phyloP scores from a whole-genome alignment of 2,113 vertebrate species.

The Chionomys nivalis region DNA sequence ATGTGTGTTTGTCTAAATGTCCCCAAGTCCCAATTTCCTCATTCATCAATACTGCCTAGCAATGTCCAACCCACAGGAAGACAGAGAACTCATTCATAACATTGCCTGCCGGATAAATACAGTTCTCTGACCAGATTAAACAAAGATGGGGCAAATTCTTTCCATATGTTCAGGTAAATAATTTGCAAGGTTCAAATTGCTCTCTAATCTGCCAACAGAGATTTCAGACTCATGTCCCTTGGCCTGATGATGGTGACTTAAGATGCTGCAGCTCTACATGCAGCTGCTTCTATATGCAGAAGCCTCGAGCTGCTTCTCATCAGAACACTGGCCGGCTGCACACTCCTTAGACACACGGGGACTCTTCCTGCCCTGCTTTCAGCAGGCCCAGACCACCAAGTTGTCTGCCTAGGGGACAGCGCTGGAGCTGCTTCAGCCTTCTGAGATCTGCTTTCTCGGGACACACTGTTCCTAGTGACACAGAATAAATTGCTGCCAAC shows the following conservation, averaged over 20 bases:
- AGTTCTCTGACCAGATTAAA: constrained; percentile 34
- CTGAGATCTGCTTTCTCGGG: not conserved
- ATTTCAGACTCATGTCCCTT: constrained; percentile 50
- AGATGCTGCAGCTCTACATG: not conserved
- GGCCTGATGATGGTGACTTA: constrained; percentile 20
- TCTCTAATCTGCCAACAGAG: constrained; percentile 57
- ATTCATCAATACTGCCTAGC: not conserved
- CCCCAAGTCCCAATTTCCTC: not conserved
- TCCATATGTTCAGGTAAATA: constrained; percentile 62
- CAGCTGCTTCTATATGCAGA: not conserved
- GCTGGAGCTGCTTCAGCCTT: not conserved
- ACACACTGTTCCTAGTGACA: not conserved
- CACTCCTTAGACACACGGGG: not conserved
- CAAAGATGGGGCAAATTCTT: constrained; percentile 54
- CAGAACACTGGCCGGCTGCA: not conserved
- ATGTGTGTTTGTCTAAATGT: constrained; percentile 17
- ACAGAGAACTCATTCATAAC: not conserved
- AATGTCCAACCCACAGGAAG: not conserved
- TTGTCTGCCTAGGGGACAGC: not conserved
- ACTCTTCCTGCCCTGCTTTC: not conserved
- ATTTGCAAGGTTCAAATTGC: constrained; percentile 58
- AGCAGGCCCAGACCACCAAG: not conserved
- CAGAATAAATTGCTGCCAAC: not conserved
- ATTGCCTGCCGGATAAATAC: not conserved
- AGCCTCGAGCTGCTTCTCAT: not conserved